These are phyloP conservation scores for Haliaeetus leucogaster DNA, from an alignment of 2,113 vertebrate genomes.

Conservation along the genomic window DNA sequence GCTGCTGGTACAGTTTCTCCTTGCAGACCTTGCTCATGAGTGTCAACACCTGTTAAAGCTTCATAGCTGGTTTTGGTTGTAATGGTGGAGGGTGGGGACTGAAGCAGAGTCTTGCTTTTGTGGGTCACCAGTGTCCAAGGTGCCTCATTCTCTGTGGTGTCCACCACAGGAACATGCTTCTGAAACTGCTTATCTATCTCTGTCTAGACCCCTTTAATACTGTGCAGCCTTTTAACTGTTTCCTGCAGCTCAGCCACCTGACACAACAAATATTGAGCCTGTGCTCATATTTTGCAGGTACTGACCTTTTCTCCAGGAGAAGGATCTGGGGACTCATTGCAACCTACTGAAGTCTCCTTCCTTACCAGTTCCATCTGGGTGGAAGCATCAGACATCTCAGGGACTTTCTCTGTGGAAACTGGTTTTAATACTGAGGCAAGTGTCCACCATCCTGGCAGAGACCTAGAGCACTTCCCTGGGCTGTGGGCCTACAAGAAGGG, in stretches of 20 bases:
- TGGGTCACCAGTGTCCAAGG: neutral
- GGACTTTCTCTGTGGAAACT: neutral
- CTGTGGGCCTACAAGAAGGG: neutral
- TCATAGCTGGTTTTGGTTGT: neutral
- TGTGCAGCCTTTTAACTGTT: neutral
- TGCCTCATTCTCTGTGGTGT: neutral
- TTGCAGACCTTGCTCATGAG: neutral
- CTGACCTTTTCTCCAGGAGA: neutral
- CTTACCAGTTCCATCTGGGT: neutral
- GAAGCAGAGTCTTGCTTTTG: neutral
- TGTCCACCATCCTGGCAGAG: neutral
- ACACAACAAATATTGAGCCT: neutral
- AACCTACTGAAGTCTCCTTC: neutral
- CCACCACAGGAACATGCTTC: neutral
- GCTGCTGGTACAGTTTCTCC: neutral
- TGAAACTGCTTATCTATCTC: neutral
- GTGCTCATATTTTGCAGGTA: neutral
- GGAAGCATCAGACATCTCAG: neutral
- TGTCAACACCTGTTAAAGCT: neutral
- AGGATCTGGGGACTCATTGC: neutral
- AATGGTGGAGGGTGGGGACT: neutral
- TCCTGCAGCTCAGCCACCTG: neutral
- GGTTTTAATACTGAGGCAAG: neutral
- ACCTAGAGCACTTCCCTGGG: neutral
- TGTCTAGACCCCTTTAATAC: neutral